These are phyloP conservation scores for Eumerus sabulonum DNA, from an alignment of 2,888 invertebrate species.

Conservation along the genomic window DNA sequence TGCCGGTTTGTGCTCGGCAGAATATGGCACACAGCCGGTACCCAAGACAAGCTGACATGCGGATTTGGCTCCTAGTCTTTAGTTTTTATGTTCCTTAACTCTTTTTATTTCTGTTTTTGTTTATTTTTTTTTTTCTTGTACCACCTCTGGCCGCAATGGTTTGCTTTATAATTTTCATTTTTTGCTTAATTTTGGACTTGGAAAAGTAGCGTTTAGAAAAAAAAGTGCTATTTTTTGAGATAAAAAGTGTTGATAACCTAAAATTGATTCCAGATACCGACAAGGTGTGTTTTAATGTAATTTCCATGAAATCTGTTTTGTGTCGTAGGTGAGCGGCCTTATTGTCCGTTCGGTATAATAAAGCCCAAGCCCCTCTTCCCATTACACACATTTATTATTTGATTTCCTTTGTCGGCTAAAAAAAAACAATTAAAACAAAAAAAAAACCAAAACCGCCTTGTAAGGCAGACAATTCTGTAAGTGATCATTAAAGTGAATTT, in stretches of 20 bases:
- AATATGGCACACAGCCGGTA: slow-evolving; percentile 39
- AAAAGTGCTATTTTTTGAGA: no score
- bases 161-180: neutral
- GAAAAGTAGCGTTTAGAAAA: neutral
- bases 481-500: slow-evolving; percentile 17
- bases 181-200: slow-evolving; percentile 1
- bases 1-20: slow-evolving; percentile 24
- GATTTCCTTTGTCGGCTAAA: neutral
- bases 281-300: neutral
- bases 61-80: slow-evolving; percentile 51
- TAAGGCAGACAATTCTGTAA: slow-evolving; percentile 9
- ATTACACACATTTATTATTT: slow-evolving; percentile 2
- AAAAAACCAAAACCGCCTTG: slow-evolving; percentile 2
- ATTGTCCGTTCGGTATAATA: no score
- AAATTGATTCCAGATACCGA: no score
- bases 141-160: neutral
- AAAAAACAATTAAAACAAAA: no score
- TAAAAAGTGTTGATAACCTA: no score
- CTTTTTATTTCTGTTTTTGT: neutral
- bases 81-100: slow-evolving; percentile 30
- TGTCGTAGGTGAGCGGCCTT: no score
- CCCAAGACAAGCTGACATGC: slow-evolving; percentile 43
- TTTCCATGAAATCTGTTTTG: no score
- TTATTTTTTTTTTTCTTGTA: no score
- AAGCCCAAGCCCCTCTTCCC: no score